A percentile compares a stretch with the other conserved stretches of the same genome.
Evolutionary conservation across 2,797 vertebrate species (phyloP).

Genomic region (Brotogeris chrysoptera): DNA sequence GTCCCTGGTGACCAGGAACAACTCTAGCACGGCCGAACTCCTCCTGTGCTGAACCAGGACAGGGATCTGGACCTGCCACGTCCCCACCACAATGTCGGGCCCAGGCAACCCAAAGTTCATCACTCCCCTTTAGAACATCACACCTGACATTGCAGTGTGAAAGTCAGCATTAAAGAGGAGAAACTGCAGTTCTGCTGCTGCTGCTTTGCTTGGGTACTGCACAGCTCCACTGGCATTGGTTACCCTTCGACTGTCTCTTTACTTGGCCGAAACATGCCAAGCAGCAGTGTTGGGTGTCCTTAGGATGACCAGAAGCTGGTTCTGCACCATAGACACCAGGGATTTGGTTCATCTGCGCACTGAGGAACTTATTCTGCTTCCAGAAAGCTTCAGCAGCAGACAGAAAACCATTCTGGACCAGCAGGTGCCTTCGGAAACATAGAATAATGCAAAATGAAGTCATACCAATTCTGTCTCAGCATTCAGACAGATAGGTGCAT

Average conservation of each 20-base stretch:
- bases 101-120: background rate
- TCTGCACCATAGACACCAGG: background rate
- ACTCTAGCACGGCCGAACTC: accelerated
- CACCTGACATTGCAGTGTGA: background rate
- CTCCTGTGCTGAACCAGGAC: background rate
- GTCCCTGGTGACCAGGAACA: background rate
- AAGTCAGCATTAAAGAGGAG: background rate
- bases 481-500: background rate
- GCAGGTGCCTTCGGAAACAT: background rate
- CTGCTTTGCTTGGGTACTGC: background rate
- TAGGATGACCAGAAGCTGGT: background rate
- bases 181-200: background rate
- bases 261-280: background rate
- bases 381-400: background rate
- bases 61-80: background rate
- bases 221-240: too few relatives aligned
- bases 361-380: background rate
- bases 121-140: background rate
- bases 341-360: background rate
- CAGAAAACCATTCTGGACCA: background rate
- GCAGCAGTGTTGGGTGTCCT: background rate
- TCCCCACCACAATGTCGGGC: accelerated
- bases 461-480: background rate
- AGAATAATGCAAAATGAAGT: background rate
- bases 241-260: background rate